These are phyloP conservation scores for Holotrichia oblita DNA, from an alignment of 1,140 invertebrate genomes.

Conservation along the genomic window DNA sequence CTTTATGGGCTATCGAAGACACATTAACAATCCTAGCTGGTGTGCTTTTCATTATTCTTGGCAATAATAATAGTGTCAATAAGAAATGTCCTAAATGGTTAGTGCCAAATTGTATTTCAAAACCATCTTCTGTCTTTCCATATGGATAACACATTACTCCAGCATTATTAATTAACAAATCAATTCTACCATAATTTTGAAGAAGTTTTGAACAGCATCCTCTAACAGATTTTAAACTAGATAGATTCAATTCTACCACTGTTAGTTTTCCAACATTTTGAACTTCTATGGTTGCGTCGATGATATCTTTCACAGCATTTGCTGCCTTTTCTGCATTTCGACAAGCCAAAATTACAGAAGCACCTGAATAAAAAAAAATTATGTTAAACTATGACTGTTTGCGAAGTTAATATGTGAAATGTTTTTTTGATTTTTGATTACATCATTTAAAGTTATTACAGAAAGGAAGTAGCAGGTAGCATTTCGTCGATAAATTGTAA, in stretches of 20 bases:
- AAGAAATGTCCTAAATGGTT: constrained; percentile 74
- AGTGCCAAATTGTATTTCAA: constrained; percentile 63
- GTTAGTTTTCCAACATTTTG: constrained; percentile 41
- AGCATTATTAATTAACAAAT: constrained; percentile 53
- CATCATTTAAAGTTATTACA: not conserved
- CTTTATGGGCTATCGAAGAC: constrained; percentile 45
- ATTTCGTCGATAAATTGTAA: not conserved
- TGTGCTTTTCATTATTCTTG: constrained; percentile 64
- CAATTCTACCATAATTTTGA: constrained; percentile 41
- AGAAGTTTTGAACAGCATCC: constrained; percentile 69
- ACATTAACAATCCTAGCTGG: constrained; percentile 65
- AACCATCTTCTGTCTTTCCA: constrained; percentile 62
- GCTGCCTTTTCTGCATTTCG: constrained; percentile 66
- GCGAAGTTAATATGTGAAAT: not conserved
- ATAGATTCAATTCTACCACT: constrained; percentile 73
- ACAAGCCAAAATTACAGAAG: constrained; percentile 74
- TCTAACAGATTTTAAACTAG: constrained; percentile 74
- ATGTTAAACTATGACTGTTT: not conserved
- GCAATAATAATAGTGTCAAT: constrained; percentile 71
- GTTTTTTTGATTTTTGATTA: not conserved
- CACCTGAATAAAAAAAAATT: constrained; percentile 59
- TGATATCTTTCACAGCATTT: constrained; percentile 59
- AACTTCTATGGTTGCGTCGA: constrained; percentile 49
- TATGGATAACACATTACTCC: constrained; percentile 54
- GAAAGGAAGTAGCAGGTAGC: too few species aligned